Percentiles rank a stretch among this genome's conserved stretches.
Evolutionary conservation across 2,888 invertebrate species (phyloP).

Genomic region (Dasypogon diadema): DNA sequence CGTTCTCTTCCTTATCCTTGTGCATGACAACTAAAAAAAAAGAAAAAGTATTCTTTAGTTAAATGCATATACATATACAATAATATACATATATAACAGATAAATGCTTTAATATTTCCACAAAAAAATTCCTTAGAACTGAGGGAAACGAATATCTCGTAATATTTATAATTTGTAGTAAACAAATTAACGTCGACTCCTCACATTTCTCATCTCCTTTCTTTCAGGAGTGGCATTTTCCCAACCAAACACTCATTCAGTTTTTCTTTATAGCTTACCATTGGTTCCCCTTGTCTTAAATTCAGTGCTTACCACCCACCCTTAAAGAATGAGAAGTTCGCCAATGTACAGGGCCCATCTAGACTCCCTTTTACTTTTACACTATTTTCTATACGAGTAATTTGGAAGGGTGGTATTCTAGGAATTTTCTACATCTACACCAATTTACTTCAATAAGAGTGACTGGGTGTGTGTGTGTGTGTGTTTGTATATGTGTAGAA

Average conservation of each 20-base stretch:
- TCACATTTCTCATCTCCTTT: conserved; percentile 57
- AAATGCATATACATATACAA: too few relatives aligned
- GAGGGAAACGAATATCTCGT: too few relatives aligned
- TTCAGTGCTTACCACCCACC: neutral
- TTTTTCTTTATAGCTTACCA: neutral
- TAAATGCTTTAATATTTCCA: too few relatives aligned
- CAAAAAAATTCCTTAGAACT: conserved; percentile 56
- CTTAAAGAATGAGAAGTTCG: neutral
- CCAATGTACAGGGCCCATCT: conserved; percentile 12
- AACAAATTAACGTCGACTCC: conserved; percentile 56
- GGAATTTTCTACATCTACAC: conserved; percentile 10
- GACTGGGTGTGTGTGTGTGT: too few relatives aligned
- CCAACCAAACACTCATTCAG: conserved; percentile 6
- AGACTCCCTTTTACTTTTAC: conserved; percentile 7
- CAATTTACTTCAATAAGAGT: too few relatives aligned
- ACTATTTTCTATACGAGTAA: neutral
- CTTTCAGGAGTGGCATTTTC: conserved; percentile 55
- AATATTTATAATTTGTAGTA: too few relatives aligned
- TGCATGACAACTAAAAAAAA: conserved; percentile 90
- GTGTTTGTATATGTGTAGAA: conserved; percentile 63
- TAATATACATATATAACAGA: too few relatives aligned
- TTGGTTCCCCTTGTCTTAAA: conserved; percentile 37
- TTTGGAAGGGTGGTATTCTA: conserved; percentile 18
- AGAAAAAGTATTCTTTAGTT: too few relatives aligned
- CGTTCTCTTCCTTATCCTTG: conserved; percentile 92